Evolutionary conservation across 1,140 invertebrate genomes (phyloP), one percentile per base, ranked within the genome.

Genomic region (Camponotus pennsylvanicus): DNA sequence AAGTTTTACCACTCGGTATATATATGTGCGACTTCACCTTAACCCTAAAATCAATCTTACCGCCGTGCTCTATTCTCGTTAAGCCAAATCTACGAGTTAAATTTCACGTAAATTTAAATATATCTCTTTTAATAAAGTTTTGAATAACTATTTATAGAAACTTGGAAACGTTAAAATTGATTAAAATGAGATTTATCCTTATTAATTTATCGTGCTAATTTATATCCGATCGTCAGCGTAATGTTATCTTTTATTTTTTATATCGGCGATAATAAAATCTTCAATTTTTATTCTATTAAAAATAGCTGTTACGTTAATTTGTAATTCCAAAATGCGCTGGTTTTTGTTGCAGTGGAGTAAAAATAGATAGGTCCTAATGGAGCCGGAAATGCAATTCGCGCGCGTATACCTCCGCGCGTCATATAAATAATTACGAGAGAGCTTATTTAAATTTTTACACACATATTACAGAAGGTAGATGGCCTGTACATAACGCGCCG

Each of bases 361-460:
- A 40, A 83, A 71, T 61, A 37, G 52, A 83, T 73, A 83, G 57
- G 61, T 75, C 15, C 27, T 83, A 75, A 83, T 83, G 55, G 55
- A 59, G 40, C 69, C 57, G 34, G 67, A 73, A 83, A 83, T 75
- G 15, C 55, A 45, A 1, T 40, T 34, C 27, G 55, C 79, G 52
- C 27, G 55, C 79, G 52, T 45, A 52, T 52, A 52, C 15, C 5
- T 52, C 18, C 45, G 64, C 13, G 45, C 13, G 18, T 34, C 34
- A 40, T 52, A 5, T 83, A 73, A 83, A 83, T 83, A 75, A 83
- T 83, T 73, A 45, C 40, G 27, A 9, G 52, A 61, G 27, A 37
- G 69, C 79, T 82, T 71, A 83, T 83, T 83, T 83, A 75, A 83
- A 83, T 83, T 83, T 83, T 27, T 83, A 73, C 79, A 71, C 79